phyloP scores from a whole-genome alignment of 2,888 invertebrate genomes.

The Netelia fuscicornis region DNA sequence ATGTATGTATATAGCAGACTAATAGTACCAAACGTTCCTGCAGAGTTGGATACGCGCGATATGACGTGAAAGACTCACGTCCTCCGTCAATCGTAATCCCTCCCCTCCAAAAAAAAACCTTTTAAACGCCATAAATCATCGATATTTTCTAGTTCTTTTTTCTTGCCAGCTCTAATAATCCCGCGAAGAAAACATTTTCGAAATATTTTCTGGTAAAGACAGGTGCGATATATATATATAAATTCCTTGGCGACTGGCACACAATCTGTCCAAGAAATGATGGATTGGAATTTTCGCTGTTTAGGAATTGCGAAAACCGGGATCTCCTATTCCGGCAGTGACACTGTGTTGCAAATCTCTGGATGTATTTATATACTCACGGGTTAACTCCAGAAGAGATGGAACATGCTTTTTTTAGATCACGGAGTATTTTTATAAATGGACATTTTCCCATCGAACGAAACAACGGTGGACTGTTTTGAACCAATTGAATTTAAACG shows the following conservation, averaged over 20 bases:
- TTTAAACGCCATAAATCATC: conserved; percentile 5
- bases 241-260: conserved; percentile 23
- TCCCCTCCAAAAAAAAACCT: background rate
- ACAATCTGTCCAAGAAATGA: conserved; percentile 54
- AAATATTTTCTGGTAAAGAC: conserved; percentile 42
- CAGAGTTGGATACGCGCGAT: conserved; percentile 15
- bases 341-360: conserved; percentile 5
- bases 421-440: background rate
- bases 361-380: background rate
- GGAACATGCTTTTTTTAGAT: background rate
- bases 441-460: background rate
- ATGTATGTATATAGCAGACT: conserved; percentile 30
- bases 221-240: conserved; percentile 11
- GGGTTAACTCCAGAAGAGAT: background rate
- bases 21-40: conserved; percentile 37
- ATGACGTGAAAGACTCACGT: conserved; percentile 35
- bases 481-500: too few relatives aligned
- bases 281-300: conserved; percentile 59
- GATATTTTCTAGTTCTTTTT: background rate
- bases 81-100: conserved; percentile 7
- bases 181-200: conserved; percentile 16
- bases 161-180: background rate
- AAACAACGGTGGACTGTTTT: too few relatives aligned
- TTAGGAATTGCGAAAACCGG: conserved; percentile 53
- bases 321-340: background rate